Evolutionary conservation across 2,888 invertebrate species (phyloP).

Genomic region (Dorcus parallelipipedus): DNA sequence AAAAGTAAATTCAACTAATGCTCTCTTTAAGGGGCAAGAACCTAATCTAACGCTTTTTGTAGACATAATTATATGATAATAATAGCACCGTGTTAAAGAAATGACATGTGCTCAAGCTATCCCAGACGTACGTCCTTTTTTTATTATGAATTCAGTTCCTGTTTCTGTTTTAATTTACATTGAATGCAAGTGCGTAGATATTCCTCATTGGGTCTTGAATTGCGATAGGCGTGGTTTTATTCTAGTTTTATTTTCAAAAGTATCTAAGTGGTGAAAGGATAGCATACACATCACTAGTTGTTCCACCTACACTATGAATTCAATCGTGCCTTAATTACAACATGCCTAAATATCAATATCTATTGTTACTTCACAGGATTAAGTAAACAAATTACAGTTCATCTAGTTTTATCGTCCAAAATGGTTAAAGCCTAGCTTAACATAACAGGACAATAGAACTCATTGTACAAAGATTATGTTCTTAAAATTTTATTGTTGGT

Average conservation of each 20-base stretch:
- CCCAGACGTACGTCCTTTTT: background rate
- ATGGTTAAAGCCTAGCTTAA: slow-evolving; percentile 7
- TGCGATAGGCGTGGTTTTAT: slow-evolving; percentile 18
- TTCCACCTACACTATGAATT: slow-evolving; percentile 2
- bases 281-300: background rate
- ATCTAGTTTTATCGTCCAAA: slow-evolving; percentile 7
- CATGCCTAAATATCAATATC: slow-evolving; percentile 10
- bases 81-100: background rate
- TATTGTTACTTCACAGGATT: slow-evolving; percentile 1
- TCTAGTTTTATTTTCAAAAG: slow-evolving; percentile 12
- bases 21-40: background rate
- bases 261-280: slow-evolving; percentile 5
- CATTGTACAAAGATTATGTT: slow-evolving; percentile 6
- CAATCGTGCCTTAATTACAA: slow-evolving; percentile 9
- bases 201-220: slow-evolving; percentile 17
- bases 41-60: background rate
- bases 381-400: background rate
- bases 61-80: background rate
- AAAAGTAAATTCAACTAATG: no score
- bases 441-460: slow-evolving; percentile 7
- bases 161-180: slow-evolving; percentile 18
- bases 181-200: slow-evolving; percentile 16
- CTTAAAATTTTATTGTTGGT: slow-evolving; percentile 6
- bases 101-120: background rate
- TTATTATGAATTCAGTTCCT: slow-evolving; percentile 6